Evolutionary conservation across 1,140 invertebrate species (phyloP).

Genomic region (Drosophila lacteicornis): DNA sequence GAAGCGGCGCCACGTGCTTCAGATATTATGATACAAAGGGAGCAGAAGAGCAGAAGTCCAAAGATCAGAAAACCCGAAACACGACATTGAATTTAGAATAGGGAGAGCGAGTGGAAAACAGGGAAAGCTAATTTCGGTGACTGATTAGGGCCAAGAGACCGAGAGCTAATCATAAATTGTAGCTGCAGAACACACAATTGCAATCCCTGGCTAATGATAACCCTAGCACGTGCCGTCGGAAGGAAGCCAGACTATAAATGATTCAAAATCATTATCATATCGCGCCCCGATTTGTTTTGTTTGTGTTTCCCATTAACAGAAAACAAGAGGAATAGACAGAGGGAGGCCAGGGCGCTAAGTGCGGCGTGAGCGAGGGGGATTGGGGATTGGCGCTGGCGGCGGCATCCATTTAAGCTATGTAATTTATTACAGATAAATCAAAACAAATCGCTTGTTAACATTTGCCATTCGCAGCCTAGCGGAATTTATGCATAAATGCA

Average conservation of each 20-base stretch:
- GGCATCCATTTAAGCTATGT: slow-evolving; percentile 41
- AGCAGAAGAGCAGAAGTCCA: slow-evolving; percentile 26
- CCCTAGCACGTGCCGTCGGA: slow-evolving; percentile 51
- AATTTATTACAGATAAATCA: slow-evolving; percentile 67
- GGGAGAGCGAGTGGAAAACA: background rate
- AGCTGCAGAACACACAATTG: slow-evolving; percentile 10
- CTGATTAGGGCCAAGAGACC: slow-evolving; percentile 15
- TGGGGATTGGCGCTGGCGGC: background rate
- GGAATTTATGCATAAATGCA: slow-evolving; percentile 73
- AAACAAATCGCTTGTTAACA: slow-evolving; percentile 62
- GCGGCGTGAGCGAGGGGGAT: background rate
- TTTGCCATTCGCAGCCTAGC: slow-evolving; percentile 42
- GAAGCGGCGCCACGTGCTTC: slow-evolving; percentile 40
- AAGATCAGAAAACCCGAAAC: slow-evolving; percentile 32
- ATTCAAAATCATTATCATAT: slow-evolving; percentile 69
- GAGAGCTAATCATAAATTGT: slow-evolving; percentile 7
- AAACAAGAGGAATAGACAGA: slow-evolving; percentile 5
- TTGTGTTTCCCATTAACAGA: slow-evolving; percentile 42
- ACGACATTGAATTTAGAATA: background rate
- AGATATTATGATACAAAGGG: slow-evolving; percentile 20
- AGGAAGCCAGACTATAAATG: slow-evolving; percentile 55
- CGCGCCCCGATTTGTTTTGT: slow-evolving; percentile 44
- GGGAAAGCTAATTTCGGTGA: slow-evolving; percentile 20
- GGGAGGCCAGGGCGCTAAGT: slow-evolving; percentile 9
- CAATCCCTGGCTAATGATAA: slow-evolving; percentile 26